These are phyloP conservation scores for Drosophila sechellia DNA, from an alignment of 1,140 invertebrate species.

Conservation along the genomic window DNA sequence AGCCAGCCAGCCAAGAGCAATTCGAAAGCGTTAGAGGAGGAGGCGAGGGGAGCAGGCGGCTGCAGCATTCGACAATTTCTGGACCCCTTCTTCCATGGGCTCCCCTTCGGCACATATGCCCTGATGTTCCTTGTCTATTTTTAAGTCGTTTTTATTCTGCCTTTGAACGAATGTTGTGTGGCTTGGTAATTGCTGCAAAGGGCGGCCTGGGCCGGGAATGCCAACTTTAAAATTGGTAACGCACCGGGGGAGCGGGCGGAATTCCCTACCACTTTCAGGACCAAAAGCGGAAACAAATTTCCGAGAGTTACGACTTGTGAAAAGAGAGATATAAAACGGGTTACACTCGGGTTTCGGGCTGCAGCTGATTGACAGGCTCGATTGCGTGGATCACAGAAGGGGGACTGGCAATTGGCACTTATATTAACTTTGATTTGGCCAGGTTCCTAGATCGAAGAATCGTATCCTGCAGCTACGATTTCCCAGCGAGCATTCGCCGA, in stretches of 20 bases:
- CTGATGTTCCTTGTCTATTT: constrained; percentile 75
- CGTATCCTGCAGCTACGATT: constrained; percentile 60
- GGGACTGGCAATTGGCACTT: constrained; percentile 73
- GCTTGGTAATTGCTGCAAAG: constrained; percentile 79
- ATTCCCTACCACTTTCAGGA: constrained; percentile 62
- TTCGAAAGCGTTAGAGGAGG: constrained; percentile 1
- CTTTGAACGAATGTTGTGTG: constrained; percentile 80
- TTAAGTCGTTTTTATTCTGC: constrained; percentile 80
- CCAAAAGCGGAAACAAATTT: constrained; percentile 75
- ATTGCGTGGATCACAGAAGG: constrained; percentile 3
- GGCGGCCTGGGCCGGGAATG: constrained; percentile 62
- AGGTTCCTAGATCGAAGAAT: constrained; percentile 34
- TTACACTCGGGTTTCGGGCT: constrained; percentile 32
- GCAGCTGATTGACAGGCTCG: constrained; percentile 64
- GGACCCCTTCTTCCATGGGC: constrained; percentile 7
- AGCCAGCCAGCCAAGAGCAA: constrained; percentile 49
- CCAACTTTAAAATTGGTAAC: constrained; percentile 79
- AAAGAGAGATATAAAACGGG: constrained; percentile 35
- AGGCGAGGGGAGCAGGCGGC: constrained; percentile 13
- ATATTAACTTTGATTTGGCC: constrained; percentile 72
- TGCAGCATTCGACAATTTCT: constrained; percentile 53
- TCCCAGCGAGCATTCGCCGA: constrained; percentile 7
- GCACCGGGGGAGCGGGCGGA: constrained; percentile 39
- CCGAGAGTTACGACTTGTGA: constrained; percentile 64
- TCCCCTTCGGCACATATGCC: constrained; percentile 10